These are phyloP conservation scores for Anagyrus pseudococci DNA, from an alignment of 2,888 invertebrate genomes.

Conservation along the genomic window DNA sequence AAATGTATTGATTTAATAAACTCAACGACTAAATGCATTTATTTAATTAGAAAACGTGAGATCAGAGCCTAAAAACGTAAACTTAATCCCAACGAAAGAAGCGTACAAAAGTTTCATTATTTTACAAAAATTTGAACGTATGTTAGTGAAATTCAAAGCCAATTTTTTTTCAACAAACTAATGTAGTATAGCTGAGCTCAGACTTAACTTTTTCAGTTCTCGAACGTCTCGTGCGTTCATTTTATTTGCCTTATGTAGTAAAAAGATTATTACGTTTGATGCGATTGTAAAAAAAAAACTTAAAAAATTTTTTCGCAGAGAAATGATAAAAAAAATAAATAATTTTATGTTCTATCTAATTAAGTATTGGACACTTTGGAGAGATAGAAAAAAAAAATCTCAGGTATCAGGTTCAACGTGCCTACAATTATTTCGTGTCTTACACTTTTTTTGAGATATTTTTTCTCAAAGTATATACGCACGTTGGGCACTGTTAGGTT, in stretches of 20 bases:
- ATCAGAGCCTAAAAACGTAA: conserved; percentile 29
- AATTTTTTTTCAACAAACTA: conserved; percentile 27
- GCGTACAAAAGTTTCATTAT: conserved; percentile 7
- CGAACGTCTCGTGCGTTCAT: conserved; percentile 19
- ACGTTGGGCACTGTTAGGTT: conserved; percentile 19
- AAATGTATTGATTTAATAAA: conserved; percentile 31
- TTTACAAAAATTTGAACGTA: not conserved
- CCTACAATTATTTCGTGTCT: conserved; percentile 2
- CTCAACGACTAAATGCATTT: conserved; percentile 32
- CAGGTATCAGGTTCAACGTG: conserved; percentile 34
- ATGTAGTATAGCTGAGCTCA: conserved; percentile 20
- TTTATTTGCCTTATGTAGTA: conserved; percentile 16
- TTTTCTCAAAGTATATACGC: conserved; percentile 2
- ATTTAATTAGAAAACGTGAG: conserved; percentile 31
- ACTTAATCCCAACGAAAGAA: conserved; percentile 18
- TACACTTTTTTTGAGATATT: not conserved
- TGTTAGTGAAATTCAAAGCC: conserved; percentile 15
- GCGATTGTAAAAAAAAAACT: conserved; percentile 27
- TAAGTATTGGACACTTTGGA: conserved; percentile 39
- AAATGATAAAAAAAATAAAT: conserved; percentile 40
- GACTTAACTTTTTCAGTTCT: conserved; percentile 38
- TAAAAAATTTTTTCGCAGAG: conserved; percentile 27
- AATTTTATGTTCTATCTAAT: conserved; percentile 38
- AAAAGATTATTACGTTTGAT: conserved; percentile 25
- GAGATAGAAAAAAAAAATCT: conserved; percentile 34